Evolutionary conservation across 2,797 vertebrate genomes (phyloP).

Genomic region (Gymnopithys bicolor): DNA sequence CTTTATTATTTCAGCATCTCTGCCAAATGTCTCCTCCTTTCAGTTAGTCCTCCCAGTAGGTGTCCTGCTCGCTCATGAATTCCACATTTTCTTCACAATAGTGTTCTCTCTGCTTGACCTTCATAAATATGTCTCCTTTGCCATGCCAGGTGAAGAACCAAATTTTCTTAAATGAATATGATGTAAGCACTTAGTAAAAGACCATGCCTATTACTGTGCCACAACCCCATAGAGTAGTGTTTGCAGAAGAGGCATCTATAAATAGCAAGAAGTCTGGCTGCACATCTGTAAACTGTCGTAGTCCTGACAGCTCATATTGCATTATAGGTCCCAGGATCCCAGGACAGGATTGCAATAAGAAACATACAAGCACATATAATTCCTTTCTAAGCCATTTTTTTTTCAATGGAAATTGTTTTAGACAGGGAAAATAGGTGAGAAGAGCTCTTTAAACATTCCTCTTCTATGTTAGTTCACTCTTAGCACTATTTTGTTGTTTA

Average conservation of each 20-base stretch:
- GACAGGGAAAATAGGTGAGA: neutral
- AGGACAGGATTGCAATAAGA: neutral
- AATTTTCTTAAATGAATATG: neutral
- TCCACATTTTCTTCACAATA: neutral
- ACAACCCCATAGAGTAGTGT: neutral
- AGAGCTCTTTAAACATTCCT: neutral
- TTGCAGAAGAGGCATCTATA: constrained; percentile 62
- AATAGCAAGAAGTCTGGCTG: constrained; percentile 69
- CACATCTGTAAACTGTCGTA: constrained; percentile 22
- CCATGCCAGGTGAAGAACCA: neutral
- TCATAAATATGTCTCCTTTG: neutral
- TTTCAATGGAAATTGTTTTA: neutral
- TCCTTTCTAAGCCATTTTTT: neutral
- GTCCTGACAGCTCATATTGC: constrained; percentile 5
- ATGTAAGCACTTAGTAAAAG: neutral
- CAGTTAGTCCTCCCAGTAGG: neutral
- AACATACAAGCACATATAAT: neutral
- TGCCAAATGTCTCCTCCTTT: neutral
- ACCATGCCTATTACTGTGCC: neutral
- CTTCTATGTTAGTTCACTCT: neutral
- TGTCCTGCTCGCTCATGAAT: neutral
- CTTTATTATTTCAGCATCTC: neutral
- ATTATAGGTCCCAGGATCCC: constrained; percentile 24
- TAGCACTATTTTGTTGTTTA: neutral
- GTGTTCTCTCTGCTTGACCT: neutral